These are phyloP conservation scores for Enhydra lutris DNA, from an alignment of 2,113 vertebrate genomes.

Conservation along the genomic window DNA sequence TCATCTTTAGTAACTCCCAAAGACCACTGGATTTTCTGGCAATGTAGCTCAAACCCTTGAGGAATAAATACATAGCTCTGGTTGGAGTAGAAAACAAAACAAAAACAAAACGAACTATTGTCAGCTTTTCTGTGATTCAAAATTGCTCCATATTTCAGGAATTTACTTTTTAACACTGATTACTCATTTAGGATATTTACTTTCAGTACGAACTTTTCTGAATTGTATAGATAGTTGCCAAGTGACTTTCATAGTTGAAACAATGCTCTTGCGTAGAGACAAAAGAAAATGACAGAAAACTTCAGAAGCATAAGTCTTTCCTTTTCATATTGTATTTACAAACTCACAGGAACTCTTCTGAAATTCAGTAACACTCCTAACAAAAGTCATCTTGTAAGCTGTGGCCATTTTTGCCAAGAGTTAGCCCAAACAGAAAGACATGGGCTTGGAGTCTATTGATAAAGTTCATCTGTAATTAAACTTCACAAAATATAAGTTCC, in stretches of 20 bases:
- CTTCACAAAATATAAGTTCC: constrained; percentile 44
- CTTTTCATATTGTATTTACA: neutral
- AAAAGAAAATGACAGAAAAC: neutral
- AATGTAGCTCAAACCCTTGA: neutral
- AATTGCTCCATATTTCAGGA: neutral
- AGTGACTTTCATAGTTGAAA: neutral
- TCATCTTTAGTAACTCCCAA: neutral
- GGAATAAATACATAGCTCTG: neutral
- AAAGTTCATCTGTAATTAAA: constrained; percentile 68
- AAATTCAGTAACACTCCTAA: constrained; percentile 36
- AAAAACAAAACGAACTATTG: neutral
- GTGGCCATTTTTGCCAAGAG: constrained; percentile 29
- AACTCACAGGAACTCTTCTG: constrained; percentile 26
- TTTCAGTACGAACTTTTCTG: neutral
- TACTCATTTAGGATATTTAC: neutral
- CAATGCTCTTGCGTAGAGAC: neutral
- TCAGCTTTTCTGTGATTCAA: neutral
- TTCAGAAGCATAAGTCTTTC: neutral
- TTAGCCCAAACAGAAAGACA: neutral
- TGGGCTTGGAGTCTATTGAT: neutral
- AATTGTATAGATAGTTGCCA: neutral
- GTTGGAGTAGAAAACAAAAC: neutral
- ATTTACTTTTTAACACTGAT: neutral
- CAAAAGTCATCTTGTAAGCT: neutral
- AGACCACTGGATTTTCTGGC: neutral